Base-by-base conservation (phyloP, 2,888 invertebrate species). In the Tachina grossa region DNA sequence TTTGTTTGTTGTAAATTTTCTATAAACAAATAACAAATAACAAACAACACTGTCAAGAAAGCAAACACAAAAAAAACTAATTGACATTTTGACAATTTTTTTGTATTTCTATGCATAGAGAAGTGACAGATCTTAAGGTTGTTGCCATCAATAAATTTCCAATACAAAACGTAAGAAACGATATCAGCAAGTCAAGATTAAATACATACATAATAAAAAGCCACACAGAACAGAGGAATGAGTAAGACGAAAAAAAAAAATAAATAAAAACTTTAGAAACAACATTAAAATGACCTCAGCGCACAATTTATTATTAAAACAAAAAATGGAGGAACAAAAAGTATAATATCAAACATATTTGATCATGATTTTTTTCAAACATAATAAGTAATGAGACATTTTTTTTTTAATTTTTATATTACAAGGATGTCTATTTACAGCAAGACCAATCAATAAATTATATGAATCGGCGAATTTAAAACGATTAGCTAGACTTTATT, bases 81-180 rank as follows among this genome's bases (percentile, higher is more conserved):
- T 85, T 85, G 85, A 85, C 85, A 85, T 85, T 85, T 85, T 85
- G 85, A 85, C 85, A 85, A 83, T 85, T 76, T 85, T 85, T 85
- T 77, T 31, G 68, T 82, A 55, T 85, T 82, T 85, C 72, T 76
- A 76, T 83, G 79, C 83, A 80, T 76, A 83, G 68, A 83, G 55
- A 80, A 83, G 85, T 85, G 85, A 85, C 85, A 85, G 83, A 85
- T 85, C 83, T 85, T 85, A 83, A 85, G 85, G 85, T 85, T 85
- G 81, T 74, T 85, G 85, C 77, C 85, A 82, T 85, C 85, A 81
- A 85, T 79, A 85, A 78, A 78, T 82, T 68, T 81, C 57, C 77
- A 82, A 85, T 81, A 68, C 65, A 55, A 75, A 74, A 74, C 22
- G 16, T 75, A n/a, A 45, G 55, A 77, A 68, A 77, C 49, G 81